Evolutionary conservation across 2,113 vertebrate genomes (phyloP).

Genomic region (Caranx melampygus): DNA sequence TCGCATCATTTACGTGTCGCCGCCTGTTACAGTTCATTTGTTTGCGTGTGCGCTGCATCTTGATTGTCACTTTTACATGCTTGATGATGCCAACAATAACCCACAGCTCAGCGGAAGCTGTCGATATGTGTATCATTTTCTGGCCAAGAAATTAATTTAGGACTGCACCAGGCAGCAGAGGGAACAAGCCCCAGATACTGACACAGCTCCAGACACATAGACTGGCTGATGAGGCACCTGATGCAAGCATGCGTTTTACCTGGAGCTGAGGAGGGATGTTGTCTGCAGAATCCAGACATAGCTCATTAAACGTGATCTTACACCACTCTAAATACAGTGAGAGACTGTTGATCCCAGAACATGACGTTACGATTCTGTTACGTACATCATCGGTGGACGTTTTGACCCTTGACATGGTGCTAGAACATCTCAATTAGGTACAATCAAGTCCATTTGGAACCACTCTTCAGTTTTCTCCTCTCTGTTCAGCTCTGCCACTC

Average conservation of each 20-base stretch:
- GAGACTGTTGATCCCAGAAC: slow-evolving; percentile 18
- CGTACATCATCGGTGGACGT: neutral
- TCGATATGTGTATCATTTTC: neutral
- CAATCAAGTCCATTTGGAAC: neutral
- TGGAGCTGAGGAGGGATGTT: slow-evolving; percentile 37
- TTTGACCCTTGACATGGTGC: neutral
- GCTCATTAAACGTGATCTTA: slow-evolving; percentile 48
- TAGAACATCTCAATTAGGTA: neutral
- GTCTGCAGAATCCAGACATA: slow-evolving; percentile 29
- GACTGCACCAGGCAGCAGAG: slow-evolving; percentile 38
- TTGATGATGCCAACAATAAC: slow-evolving; percentile 27
- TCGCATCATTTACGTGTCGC: slow-evolving; percentile 15
- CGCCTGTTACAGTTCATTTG: slow-evolving; percentile 11
- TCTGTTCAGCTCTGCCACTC: neutral
- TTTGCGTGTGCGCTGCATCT: slow-evolving; percentile 24
- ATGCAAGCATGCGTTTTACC: slow-evolving; percentile 53
- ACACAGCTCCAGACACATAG: slow-evolving; percentile 31
- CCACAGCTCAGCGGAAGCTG: slow-evolving; percentile 10
- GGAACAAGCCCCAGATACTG: slow-evolving; percentile 61
- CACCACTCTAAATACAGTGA: slow-evolving; percentile 3
- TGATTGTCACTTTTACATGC: slow-evolving; percentile 28
- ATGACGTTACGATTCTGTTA: slow-evolving; percentile 7
- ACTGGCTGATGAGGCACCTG: slow-evolving; percentile 48
- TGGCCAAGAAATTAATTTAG: slow-evolving; percentile 58
- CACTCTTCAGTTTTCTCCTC: neutral